These are phyloP conservation scores for Chloromyia formosa DNA, from an alignment of 2,888 invertebrate genomes.

Conservation along the genomic window DNA sequence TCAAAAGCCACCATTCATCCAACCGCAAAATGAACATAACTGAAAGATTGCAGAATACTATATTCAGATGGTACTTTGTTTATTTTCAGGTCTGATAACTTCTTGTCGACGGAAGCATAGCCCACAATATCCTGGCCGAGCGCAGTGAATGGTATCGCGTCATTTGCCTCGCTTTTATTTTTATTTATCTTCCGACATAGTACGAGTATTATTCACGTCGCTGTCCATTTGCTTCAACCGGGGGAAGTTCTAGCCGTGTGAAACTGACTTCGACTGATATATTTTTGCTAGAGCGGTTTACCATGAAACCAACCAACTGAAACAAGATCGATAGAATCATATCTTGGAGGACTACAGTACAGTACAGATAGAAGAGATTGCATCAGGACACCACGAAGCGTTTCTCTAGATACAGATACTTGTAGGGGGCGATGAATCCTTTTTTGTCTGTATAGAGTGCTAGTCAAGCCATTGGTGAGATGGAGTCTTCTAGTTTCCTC, in stretches of 20 bases:
- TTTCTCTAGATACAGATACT: neutral
- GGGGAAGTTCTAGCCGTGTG: too few relatives aligned
- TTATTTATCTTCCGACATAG: neutral
- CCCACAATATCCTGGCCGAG: neutral
- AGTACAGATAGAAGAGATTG: neutral
- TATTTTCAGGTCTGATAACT: conserved; percentile 36
- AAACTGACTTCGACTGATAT: too few relatives aligned
- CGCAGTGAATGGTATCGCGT: neutral
- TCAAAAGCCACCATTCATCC: neutral
- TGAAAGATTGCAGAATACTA: conserved; percentile 9
- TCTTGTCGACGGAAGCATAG: neutral
- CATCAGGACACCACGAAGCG: neutral
- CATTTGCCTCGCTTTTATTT: conserved; percentile 3
- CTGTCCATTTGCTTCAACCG: too few relatives aligned
- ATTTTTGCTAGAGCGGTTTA: too few relatives aligned
- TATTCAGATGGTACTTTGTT: conserved; percentile 24
- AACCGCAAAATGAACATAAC: neutral
- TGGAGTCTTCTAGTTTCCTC: neutral
- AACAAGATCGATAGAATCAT: neutral
- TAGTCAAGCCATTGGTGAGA: neutral
- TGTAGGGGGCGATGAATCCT: neutral
- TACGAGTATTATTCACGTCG: neutral
- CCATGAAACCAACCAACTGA: neutral
- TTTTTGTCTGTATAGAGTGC: neutral
- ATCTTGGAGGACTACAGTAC: neutral